phyloP scores from a whole-genome alignment of 2,888 invertebrate genomes.

The Sinotaia quadrata region DNA sequence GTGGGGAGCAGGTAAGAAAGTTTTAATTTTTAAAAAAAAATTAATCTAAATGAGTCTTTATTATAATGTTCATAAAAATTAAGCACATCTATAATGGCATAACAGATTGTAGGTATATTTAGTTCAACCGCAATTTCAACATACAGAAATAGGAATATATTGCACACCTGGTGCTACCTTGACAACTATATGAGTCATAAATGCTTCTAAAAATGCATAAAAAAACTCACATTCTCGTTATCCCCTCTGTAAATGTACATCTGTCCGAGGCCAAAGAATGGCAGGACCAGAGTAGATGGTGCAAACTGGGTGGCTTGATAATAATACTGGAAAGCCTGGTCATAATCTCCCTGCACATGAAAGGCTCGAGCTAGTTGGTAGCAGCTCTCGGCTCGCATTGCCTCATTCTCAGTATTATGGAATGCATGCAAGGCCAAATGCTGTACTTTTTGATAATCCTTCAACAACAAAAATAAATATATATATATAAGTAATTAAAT shows the following conservation, averaged over 20 bases:
- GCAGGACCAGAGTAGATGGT: conserved; percentile 92
- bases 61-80: background rate
- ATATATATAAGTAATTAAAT: no score
- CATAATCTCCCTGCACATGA: conserved; percentile 80
- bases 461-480: no score
- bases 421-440: conserved; percentile 97
- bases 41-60: no score
- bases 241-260: conserved; percentile 99
- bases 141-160: no score
- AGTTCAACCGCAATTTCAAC: no score
- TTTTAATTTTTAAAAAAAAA: no score
- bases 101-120: no score
- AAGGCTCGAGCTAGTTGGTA: conserved; percentile 97
- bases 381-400: conserved; percentile 98
- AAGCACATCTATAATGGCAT: no score
- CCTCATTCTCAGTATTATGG: conserved; percentile 98
- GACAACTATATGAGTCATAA: background rate
- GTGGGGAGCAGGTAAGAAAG: no score
- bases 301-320: conserved; percentile 97
- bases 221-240: conserved; percentile 78
- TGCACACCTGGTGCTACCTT: no score
- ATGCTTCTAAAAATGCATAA: background rate
- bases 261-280: conserved; percentile 98
- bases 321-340: conserved; percentile 99
- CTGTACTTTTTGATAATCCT: conserved; percentile 95